Evolutionary conservation across 2,888 invertebrate species (phyloP), one percentile per base, ranked within the genome.

Genomic region (Galeruca laticollis): DNA sequence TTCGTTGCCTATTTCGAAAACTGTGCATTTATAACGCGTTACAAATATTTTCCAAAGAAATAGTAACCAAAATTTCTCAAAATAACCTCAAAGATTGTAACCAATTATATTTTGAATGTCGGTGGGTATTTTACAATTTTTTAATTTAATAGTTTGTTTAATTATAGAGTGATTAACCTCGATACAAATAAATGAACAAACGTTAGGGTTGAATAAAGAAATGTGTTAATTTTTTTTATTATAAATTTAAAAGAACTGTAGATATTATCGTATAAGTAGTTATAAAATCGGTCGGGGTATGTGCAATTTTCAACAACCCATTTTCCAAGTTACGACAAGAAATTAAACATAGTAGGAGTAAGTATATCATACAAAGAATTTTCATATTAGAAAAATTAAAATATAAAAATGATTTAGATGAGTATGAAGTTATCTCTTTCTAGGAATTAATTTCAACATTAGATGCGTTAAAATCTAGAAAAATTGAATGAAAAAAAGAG

Each of bases 201-300:
- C 9, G 15, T 47, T 15, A 47, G 47, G 8, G 52, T 13, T 15
- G 21, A 52, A 52, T 15, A 15, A 51, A 51, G 10, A 21, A 10
- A 15, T 10, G 20, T n/a, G 33, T 18, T 35, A 11, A 56, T 64
- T 57, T 65, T 57, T 37, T 13, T 8, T 57, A 20, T 57, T 57
- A 57, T 57, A 31, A 37, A 68, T 60, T 52, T 54, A 54, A 47
- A 49, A 68, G 56, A 72, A 74, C 64, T 73, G 73, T 70, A 73
- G 71, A 74, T 70, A 73, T 68, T 71, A 71, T 71, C 75, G 64
- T 63, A 51, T 72, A 75, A 70, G 74, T 75, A 73, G 73, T 60
- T 60, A 60, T 71, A 68, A 70, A 74, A 66, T 70, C 77, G 82
- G 82, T 82, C 82, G 82, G 82, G 81, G 79, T 79, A 72, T 76